A percentile compares a stretch with the other conserved stretches of the same genome.
These are phyloP conservation scores for Addax nasomaculatus DNA, from an alignment of 2,113 vertebrate species.

Conservation along the genomic window DNA sequence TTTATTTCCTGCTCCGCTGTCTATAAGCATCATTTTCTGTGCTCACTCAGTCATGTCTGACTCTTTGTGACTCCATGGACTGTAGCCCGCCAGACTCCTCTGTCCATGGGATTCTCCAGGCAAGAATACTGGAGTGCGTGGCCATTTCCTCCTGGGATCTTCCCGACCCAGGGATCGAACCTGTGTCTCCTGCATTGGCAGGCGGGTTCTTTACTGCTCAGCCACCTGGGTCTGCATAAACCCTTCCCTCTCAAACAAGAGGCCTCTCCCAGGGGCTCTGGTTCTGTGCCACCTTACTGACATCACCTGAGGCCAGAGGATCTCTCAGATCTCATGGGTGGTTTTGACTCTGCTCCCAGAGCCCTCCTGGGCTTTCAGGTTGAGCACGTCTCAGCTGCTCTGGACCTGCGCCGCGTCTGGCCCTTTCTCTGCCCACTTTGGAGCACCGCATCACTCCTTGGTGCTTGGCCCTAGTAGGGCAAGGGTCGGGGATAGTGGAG, in stretches of 20 bases:
- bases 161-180: not conserved
- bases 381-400: not conserved
- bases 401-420: rapidly evolving
- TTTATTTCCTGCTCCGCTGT: slow-evolving; percentile 54
- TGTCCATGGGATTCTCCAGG: not conserved
- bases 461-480: not conserved
- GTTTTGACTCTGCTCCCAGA: not conserved
- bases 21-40: not conserved
- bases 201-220: not conserved
- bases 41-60: not conserved
- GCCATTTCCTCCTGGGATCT: not conserved
- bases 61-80: not conserved
- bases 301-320: not conserved
- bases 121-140: not conserved
- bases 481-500: not conserved
- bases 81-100: not conserved
- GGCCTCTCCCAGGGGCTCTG: not conserved
- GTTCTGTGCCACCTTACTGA: not conserved
- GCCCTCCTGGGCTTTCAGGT: not conserved
- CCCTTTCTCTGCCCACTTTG: not conserved
- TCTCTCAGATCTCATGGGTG: not conserved
- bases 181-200: not conserved
- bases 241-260: slow-evolving; percentile 17
- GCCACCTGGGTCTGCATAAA: slow-evolving; percentile 30
- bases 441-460: not conserved